Evolutionary conservation across 2,888 invertebrate species (phyloP).

Genomic region (Leucania comma): DNA sequence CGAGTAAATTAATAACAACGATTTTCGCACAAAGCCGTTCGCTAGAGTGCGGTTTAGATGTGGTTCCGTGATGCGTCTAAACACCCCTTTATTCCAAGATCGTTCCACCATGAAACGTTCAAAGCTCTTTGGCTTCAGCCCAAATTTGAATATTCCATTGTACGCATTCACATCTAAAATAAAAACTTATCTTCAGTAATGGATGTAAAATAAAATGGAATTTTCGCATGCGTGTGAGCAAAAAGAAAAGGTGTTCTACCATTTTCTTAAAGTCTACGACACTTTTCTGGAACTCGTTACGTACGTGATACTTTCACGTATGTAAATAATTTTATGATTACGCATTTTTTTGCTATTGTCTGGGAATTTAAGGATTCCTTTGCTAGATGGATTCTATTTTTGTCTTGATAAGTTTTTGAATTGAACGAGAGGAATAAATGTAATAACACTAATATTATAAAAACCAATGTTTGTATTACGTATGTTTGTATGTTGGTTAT

Average conservation of each 20-base stretch:
- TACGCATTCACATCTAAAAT: constrained; percentile 53
- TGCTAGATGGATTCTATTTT: constrained; percentile 16
- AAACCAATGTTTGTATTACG: too few species aligned
- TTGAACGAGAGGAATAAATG: not conserved
- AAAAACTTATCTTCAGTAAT: constrained; percentile 56
- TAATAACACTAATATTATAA: not conserved
- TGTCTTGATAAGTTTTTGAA: not conserved
- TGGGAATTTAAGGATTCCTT: constrained; percentile 19
- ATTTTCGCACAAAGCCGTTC: constrained; percentile 1
- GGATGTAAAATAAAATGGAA: constrained; percentile 57
- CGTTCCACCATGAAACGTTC: constrained; percentile 47
- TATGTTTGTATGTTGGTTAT: too few species aligned
- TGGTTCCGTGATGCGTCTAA: constrained; percentile 5
- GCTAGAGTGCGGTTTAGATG: not conserved
- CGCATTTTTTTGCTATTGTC: constrained; percentile 17
- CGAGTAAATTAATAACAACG: constrained; percentile 7
- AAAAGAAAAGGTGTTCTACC: constrained; percentile 26
- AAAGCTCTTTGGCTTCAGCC: constrained; percentile 53
- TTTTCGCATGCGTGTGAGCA: constrained; percentile 30
- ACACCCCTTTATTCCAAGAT: constrained; percentile 29
- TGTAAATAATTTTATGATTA: constrained; percentile 51
- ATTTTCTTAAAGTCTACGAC: constrained; percentile 46
- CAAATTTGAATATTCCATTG: constrained; percentile 63
- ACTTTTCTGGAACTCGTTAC: constrained; percentile 48
- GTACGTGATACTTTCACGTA: constrained; percentile 37